Evolutionary conservation across 1,140 invertebrate genomes (phyloP).

Genomic region (Drosophila bipectinata): DNA sequence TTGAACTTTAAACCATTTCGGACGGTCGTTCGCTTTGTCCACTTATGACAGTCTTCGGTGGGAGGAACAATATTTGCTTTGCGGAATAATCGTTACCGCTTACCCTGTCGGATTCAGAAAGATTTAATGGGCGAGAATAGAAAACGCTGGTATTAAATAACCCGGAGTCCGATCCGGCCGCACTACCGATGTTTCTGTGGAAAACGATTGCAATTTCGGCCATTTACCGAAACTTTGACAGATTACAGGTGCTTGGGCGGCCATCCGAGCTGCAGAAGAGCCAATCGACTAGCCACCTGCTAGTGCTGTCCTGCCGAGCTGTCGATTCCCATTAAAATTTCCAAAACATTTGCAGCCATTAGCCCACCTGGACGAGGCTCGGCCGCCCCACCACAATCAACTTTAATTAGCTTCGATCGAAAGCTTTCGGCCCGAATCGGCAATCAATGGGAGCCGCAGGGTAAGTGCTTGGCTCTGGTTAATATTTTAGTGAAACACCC

Average conservation of each 20-base stretch:
- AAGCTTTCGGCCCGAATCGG: constrained; percentile 10
- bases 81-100: not conserved
- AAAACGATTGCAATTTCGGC: constrained; percentile 48
- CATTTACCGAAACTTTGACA: constrained; percentile 23
- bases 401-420: constrained; percentile 50
- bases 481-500: constrained; percentile 49
- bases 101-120: not conserved
- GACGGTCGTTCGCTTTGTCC: constrained; percentile 10
- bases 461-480: constrained; percentile 29
- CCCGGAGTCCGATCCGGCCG: too few species aligned
- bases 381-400: not conserved
- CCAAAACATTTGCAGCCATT: constrained; percentile 45
- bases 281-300: constrained; percentile 19
- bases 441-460: constrained; percentile 19
- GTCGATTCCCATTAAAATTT: constrained; percentile 36
- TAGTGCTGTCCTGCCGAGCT: constrained; percentile 2
- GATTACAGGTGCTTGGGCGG: constrained; percentile 6
- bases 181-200: not conserved
- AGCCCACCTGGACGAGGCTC: constrained; percentile 7
- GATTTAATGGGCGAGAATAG: not conserved
- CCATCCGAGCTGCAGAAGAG: constrained; percentile 29
- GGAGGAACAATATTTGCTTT: constrained; percentile 45
- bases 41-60: constrained; percentile 54
- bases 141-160: not conserved
- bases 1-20: constrained; percentile 12